Evolutionary conservation across 2,113 vertebrate species (phyloP).

Genomic region (Elephas maximus): DNA sequence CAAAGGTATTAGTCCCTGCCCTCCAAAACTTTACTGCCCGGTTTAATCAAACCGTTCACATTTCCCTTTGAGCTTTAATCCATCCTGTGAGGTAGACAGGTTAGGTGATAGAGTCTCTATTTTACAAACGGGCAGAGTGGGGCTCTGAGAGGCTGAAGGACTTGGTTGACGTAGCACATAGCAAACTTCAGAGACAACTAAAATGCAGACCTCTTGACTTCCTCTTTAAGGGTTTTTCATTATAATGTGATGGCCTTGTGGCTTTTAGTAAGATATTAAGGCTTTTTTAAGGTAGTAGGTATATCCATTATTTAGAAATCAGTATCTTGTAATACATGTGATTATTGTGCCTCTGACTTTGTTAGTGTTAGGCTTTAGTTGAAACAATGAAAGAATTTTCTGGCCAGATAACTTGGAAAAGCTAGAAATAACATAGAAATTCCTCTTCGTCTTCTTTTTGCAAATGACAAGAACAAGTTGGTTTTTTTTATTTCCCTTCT

Average conservation of each 20-base stretch:
- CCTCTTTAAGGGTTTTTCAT: background rate
- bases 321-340: background rate
- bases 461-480: constrained; percentile 61
- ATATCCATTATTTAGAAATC: background rate
- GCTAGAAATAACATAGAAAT: background rate
- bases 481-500: constrained; percentile 85
- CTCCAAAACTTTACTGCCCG: background rate
- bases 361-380: background rate
- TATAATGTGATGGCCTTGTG: background rate
- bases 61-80: background rate
- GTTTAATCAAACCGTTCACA: background rate
- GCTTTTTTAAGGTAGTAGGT: background rate
- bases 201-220: background rate
- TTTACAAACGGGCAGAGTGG: background rate
- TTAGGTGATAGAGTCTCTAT: background rate
- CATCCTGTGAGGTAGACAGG: background rate
- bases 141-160: background rate
- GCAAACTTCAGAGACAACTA: background rate
- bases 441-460: constrained; percentile 48
- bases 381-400: background rate
- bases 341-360: background rate
- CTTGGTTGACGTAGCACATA: background rate
- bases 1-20: background rate
- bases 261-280: background rate
- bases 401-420: background rate